Base-by-base conservation (phyloP, 92 coral and sea anemone genomes). In the Parazoanthus atlanticus region DNA sequence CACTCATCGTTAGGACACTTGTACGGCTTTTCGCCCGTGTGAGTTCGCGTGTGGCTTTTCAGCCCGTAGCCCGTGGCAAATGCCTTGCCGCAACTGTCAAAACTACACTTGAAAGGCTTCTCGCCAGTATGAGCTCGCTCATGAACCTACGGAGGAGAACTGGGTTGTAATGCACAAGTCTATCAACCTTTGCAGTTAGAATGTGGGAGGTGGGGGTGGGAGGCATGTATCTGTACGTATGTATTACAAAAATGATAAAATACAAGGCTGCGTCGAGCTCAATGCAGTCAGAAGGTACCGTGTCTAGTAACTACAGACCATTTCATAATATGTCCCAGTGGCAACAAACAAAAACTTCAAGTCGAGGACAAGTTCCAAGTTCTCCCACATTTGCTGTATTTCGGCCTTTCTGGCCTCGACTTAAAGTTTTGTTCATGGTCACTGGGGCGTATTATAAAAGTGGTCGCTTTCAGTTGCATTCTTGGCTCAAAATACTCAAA, bases 121-220 rank as follows among this genome's bases (percentile, higher is more conserved):
- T 97, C 99, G 12, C 99, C 99, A 26, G 98, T 97, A 88, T 97
- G 99, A 10, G 99, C 97, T 61, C 99, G 89, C 78, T 93, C 99
- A 74, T 97, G 99, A 34, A 97, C 99, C 99, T 97, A 85, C 65
- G 36, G 54, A 4, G n/a, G 3, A 43, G 49, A 64, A 5, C 31
- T 0, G 21, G 38, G 70, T 31, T 41, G 29, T 52, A 15, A 13
- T 52, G 58, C 21, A 52, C 13, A 46, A 16, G 41, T 65, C 74
- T 64, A 17, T 15, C 58, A 52, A 52, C 21, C 58, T 52, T 65
- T 21, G 29, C 25, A 32, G 12, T 67, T 67, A 13, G 17, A 13
- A 13, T 11, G 1, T 11, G 16, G 56, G 56, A 8, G 56, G 2
- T 11, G 56, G 19, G 21, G 21, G 19, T 13, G 58, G 19, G 58